These are phyloP conservation scores for Lordiphosa stackelbergi DNA, from an alignment of 1,140 invertebrate species.

Conservation along the genomic window DNA sequence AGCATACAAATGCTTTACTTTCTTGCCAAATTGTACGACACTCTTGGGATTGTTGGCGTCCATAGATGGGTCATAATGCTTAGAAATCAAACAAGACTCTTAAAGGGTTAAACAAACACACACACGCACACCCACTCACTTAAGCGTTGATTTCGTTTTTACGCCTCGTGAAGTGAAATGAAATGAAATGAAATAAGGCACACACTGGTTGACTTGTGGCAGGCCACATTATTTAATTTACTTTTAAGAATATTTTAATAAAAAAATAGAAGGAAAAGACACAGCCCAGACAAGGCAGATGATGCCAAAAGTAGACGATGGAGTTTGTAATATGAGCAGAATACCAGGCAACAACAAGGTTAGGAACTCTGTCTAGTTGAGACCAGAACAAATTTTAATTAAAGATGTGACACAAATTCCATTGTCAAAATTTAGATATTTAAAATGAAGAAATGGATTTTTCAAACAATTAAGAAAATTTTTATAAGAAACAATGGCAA, in stretches of 20 bases:
- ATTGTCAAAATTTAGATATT: too few species aligned
- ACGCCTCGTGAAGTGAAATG: conserved; percentile 72
- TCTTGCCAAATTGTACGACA: conserved; percentile 70
- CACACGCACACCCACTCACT: conserved; percentile 1
- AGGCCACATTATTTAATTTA: conserved; percentile 74
- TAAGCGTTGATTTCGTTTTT: conserved; percentile 65
- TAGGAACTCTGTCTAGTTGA: too few species aligned
- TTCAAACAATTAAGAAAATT: too few species aligned
- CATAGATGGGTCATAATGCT: conserved; percentile 55
- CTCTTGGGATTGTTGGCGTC: conserved; percentile 46
- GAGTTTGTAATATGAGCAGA: neutral
- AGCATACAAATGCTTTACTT: conserved; percentile 52
- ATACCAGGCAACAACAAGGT: too few species aligned
- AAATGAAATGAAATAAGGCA: conserved; percentile 54
- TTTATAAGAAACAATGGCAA: too few species aligned
- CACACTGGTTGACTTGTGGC: conserved; percentile 51
- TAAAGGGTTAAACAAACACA: conserved; percentile 54
- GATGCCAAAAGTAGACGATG: too few species aligned
- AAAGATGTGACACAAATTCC: too few species aligned
- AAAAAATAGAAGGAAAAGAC: conserved; percentile 13
- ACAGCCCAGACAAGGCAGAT: neutral
- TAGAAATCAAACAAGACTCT: conserved; percentile 65
- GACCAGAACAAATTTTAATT: too few species aligned
- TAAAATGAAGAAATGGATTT: too few species aligned
- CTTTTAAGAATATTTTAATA: conserved; percentile 62